phyloP scores from a whole-genome alignment of 2,797 vertebrate genomes.

The Knipowitschia caucasica region DNA sequence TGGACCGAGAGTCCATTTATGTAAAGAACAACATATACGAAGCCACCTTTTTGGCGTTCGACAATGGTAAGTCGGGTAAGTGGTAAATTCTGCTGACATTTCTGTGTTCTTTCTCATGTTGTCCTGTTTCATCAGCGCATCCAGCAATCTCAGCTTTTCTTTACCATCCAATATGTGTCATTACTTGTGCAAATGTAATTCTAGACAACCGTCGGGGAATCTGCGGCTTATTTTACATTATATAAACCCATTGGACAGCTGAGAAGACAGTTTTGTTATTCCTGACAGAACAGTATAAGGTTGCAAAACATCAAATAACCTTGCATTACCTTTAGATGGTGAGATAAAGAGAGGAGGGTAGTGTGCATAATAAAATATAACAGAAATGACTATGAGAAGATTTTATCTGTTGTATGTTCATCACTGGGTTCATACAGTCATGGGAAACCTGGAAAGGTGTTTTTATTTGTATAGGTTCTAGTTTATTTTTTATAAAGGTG shows the following conservation, averaged over 20 bases:
- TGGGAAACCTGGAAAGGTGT: too few species aligned
- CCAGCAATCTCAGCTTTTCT: slow-evolving; percentile 4
- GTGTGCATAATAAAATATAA: background rate
- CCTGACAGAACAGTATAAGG: slow-evolving; percentile 1
- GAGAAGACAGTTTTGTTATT: background rate
- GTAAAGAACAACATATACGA: slow-evolving; percentile 94
- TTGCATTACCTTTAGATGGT: background rate
- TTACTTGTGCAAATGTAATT: slow-evolving; percentile 3
- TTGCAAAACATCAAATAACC: slow-evolving; percentile 5
- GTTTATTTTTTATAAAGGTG: too few species aligned
- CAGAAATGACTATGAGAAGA: background rate
- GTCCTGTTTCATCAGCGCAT: background rate
- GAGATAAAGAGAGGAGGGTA: background rate
- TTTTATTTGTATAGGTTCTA: too few species aligned
- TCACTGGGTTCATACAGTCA: too few species aligned
- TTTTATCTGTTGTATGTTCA: too few species aligned
- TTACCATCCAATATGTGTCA: slow-evolving; percentile 1
- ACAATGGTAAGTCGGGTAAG: slow-evolving; percentile 89
- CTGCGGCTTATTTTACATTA: background rate
- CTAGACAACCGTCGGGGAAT: slow-evolving; percentile 7
- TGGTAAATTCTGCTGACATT: slow-evolving; percentile 40
- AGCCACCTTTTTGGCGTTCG: slow-evolving; percentile 94
- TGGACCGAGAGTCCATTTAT: slow-evolving; percentile 93
- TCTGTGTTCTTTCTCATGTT: slow-evolving; percentile 7
- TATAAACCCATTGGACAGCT: slow-evolving; percentile 1